Base-by-base conservation (phyloP, 2,888 invertebrate species). In the Lobophora halterata region DNA sequence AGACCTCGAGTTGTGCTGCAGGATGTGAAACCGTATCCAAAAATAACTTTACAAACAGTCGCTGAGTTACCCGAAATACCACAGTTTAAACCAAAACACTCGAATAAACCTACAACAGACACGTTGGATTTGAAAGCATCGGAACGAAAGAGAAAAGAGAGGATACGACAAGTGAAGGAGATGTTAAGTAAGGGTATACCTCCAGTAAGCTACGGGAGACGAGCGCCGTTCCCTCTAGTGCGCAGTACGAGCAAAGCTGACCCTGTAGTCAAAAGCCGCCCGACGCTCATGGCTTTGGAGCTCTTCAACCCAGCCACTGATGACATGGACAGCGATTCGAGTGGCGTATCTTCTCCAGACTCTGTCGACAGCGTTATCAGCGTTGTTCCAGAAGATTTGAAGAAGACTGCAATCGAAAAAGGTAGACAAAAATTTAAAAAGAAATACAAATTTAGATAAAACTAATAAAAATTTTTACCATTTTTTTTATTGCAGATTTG, bases 231-330 rank as follows among this genome's bases (percentile, higher is more conserved):
- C 90, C 95, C 95, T 1, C 89, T 95, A 52, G 93, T 95, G 0
- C 86, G 95, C 28, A 89, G 93, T 24, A 80, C 88, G 23, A 85
- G 87, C 52, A 90, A 90, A 73, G 65, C 89, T 2, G 91, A 92
- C 46, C 87, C 90, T 0, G 88, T 91, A 10, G 91, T 90, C 0
- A 91, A 92, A 56, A 90, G 91, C 24, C 83, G 94, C 36, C 95
- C 95, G 0, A 92, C 94, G 48, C 79, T 96, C 7, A 88, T 95
- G 64, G 93, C 95, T 1, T 74, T 96, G 37, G 96, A 96, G 65
- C 83, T 96, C 2, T 97, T 95, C 65, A 96, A 97, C 79, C 96
- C 96, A 1, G 96, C 95, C 64, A 95, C 93, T 3, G 96, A 97
- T 66, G 96, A 97, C 61, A 90, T 95, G 73, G 96, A 96, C 69